Evolutionary conservation across 2,113 vertebrate species (phyloP).

Genomic region (Genyomyrus donnyi): DNA sequence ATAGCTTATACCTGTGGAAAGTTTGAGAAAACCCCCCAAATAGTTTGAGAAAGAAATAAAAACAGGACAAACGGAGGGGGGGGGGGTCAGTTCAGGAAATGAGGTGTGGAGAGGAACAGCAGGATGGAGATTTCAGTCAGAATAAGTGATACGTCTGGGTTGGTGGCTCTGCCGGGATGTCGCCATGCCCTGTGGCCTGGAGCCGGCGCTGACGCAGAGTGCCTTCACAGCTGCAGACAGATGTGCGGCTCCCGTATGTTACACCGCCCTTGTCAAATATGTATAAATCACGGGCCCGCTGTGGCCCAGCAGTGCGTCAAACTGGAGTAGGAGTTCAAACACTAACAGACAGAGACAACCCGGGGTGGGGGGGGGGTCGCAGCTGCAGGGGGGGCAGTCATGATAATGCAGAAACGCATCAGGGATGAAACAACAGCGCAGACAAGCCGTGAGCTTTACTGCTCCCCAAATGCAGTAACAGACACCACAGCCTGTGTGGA

Average conservation of each 20-base stretch:
- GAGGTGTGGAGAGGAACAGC: background rate
- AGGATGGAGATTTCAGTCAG: background rate
- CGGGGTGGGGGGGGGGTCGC: conserved; percentile 46
- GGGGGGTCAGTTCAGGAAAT: background rate
- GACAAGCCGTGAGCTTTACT: background rate
- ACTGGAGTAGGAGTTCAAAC: conserved; percentile 70
- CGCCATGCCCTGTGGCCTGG: too few species aligned
- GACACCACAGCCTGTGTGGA: background rate
- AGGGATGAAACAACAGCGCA: background rate
- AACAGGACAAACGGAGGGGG: background rate
- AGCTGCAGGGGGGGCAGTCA: conserved; percentile 41
- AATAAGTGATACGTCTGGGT: background rate
- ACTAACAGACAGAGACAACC: conserved; percentile 58
- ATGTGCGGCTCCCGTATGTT: conserved; percentile 63
- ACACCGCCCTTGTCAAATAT: conserved; percentile 68
- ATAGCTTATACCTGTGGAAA: background rate
- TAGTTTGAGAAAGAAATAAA: background rate
- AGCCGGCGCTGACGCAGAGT: background rate
- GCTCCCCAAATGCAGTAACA: background rate
- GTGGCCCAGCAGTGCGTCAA: conserved; percentile 65
- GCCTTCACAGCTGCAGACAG: conserved; percentile 54
- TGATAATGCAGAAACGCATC: conserved; percentile 17
- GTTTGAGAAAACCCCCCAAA: background rate
- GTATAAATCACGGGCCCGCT: conserved; percentile 67
- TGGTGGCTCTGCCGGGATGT: background rate